Percentiles rank a stretch among this genome's conserved stretches.
Conservation (phyloP, 2,797 vertebrate species). For the Enteromius argenteus region DNA sequence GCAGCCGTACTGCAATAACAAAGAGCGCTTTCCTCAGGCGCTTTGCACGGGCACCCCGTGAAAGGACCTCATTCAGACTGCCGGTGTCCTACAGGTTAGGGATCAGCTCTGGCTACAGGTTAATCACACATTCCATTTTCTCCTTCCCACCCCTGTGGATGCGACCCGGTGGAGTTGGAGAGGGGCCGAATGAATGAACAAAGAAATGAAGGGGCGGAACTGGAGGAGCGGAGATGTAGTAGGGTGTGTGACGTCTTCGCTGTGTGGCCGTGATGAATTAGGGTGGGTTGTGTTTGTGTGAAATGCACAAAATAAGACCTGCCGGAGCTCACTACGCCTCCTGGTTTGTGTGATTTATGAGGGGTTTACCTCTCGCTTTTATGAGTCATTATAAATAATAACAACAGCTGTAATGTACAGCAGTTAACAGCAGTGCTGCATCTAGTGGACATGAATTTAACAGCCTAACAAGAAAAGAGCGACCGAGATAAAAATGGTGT, state of each 20-base stretch:
- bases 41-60: conserved; percentile 46
- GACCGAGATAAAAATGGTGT: conserved; percentile 1
- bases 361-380: conserved; percentile 60
- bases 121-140: conserved; percentile 64
- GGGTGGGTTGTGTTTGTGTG: conserved; percentile 63
- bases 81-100: conserved; percentile 56
- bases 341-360: conserved; percentile 64
- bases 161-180: background rate
- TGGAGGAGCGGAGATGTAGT: conserved; percentile 48
- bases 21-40: conserved; percentile 57
- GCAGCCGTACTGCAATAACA: conserved; percentile 60
- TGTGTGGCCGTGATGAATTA: conserved; percentile 61
- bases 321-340: conserved; percentile 54
- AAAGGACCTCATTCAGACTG: conserved; percentile 58
- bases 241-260: conserved; percentile 34
- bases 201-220: conserved; percentile 50
- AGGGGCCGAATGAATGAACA: conserved; percentile 1
- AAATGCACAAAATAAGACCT: conserved; percentile 66
- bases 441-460: conserved; percentile 36
- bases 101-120: conserved; percentile 52
- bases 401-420: conserved; percentile 61
- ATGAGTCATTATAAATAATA: conserved; percentile 70
- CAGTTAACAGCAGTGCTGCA: conserved; percentile 42
- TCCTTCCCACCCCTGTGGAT: conserved; percentile 33
- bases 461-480: background rate